Percentiles rank a stretch among this genome's conserved stretches.
These are phyloP conservation scores for Rhinella marina DNA, from an alignment of 2,797 vertebrate genomes.

Conservation along the genomic window DNA sequence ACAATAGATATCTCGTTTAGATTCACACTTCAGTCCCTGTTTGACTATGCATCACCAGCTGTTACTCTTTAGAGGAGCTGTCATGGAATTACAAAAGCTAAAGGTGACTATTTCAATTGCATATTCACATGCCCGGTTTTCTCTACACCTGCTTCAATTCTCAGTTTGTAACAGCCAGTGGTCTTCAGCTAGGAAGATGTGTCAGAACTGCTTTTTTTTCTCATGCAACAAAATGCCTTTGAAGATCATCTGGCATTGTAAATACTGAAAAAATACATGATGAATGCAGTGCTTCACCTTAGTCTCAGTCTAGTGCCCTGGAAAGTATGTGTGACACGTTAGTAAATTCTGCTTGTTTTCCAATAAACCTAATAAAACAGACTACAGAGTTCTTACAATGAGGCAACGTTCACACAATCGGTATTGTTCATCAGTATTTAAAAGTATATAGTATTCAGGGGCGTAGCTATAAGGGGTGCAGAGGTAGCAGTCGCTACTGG, in stretches of 20 bases:
- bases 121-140: conserved; percentile 45
- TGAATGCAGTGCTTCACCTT: conserved; percentile 40
- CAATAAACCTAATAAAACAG: conserved; percentile 1
- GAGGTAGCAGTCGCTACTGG: too few relatives aligned
- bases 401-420: background rate
- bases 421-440: too few relatives aligned
- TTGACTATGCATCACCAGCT: conserved; percentile 57
- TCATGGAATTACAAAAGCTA: conserved; percentile 56
- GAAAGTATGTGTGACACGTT: conserved; percentile 43
- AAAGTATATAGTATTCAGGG: too few relatives aligned
- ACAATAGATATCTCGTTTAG: conserved; percentile 39
- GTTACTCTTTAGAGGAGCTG: conserved; percentile 46
- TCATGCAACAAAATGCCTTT: conserved; percentile 39
- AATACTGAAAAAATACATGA: conserved; percentile 29
- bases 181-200: conserved; percentile 44
- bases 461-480: too few relatives aligned
- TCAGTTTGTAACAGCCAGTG: conserved; percentile 50
- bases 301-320: background rate
- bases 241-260: conserved; percentile 47
- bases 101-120: conserved; percentile 54
- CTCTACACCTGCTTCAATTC: conserved; percentile 55
- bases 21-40: conserved; percentile 47
- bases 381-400: background rate
- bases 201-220: conserved; percentile 43
- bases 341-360: conserved; percentile 17